phyloP scores from a whole-genome alignment of 2,888 invertebrate species.

The Conomelus anceps region DNA sequence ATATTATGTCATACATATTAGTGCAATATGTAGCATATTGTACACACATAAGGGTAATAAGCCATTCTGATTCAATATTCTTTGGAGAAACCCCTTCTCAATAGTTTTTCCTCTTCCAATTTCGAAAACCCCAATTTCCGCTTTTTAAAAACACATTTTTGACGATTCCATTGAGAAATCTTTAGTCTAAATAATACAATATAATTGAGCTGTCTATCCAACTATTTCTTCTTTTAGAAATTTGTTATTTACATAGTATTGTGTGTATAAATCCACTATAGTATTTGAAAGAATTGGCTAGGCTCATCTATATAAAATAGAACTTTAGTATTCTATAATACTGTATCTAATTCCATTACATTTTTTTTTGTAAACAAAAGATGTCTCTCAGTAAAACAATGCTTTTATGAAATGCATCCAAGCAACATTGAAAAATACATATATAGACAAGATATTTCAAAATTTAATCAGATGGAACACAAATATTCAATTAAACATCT shows the following conservation, averaged over 20 bases:
- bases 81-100: too few relatives aligned
- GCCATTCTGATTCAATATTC: too few relatives aligned
- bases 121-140: not conserved
- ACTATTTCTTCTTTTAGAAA: not conserved
- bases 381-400: not conserved
- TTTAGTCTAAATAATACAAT: not conserved
- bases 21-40: too few relatives aligned
- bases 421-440: too few relatives aligned
- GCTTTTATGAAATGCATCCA: not conserved
- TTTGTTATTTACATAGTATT: not conserved
- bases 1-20: too few relatives aligned
- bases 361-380: not conserved
- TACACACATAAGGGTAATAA: too few relatives aligned
- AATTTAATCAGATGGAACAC: too few relatives aligned
- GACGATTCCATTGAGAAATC: not conserved
- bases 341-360: not conserved
- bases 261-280: not conserved
- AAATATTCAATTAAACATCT: too few relatives aligned
- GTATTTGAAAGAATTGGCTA: too few relatives aligned
- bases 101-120: not conserved
- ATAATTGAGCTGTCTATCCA: not conserved
- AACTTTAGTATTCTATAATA: not conserved
- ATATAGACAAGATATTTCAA: too few relatives aligned
- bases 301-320: not conserved
- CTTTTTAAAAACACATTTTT: not conserved